Conservation (phyloP, 2,113 vertebrate species). For the Ariopsis seemanni region DNA sequence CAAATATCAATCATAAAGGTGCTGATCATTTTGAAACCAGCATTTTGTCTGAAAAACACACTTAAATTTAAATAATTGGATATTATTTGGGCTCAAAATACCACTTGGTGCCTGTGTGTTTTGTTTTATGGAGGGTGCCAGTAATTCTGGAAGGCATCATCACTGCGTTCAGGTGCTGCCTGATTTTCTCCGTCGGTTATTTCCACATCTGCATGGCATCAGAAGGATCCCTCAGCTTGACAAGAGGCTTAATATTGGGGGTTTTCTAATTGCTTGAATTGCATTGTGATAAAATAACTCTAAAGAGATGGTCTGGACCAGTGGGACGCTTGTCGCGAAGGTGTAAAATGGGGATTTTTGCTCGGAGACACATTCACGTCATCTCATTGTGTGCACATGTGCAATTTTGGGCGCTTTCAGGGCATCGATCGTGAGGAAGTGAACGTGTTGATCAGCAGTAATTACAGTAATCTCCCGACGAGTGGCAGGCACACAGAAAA, state of each 20-base stretch:
- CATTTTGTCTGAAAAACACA: neutral
- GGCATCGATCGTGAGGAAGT: slow-evolving; percentile 75
- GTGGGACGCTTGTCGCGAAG: neutral
- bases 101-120: neutral
- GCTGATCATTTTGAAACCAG: neutral
- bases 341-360: neutral
- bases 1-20: neutral
- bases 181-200: neutral
- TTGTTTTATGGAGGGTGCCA: neutral
- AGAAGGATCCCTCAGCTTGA: neutral
- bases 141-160: neutral
- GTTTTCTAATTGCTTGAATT: neutral
- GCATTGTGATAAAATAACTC: neutral
- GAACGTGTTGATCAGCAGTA: slow-evolving; percentile 76
- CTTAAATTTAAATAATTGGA: too few species aligned
- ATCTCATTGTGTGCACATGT: slow-evolving; percentile 11
- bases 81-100: neutral
- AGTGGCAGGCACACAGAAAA: slow-evolving; percentile 47
- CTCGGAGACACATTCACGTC: neutral
- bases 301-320: neutral
- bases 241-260: neutral
- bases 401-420: slow-evolving; percentile 38
- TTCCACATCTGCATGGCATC: neutral
- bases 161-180: neutral
- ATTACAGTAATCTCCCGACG: slow-evolving; percentile 71